Conservation (phyloP, 2,888 invertebrate genomes). For the Electrophaes corylata region DNA sequence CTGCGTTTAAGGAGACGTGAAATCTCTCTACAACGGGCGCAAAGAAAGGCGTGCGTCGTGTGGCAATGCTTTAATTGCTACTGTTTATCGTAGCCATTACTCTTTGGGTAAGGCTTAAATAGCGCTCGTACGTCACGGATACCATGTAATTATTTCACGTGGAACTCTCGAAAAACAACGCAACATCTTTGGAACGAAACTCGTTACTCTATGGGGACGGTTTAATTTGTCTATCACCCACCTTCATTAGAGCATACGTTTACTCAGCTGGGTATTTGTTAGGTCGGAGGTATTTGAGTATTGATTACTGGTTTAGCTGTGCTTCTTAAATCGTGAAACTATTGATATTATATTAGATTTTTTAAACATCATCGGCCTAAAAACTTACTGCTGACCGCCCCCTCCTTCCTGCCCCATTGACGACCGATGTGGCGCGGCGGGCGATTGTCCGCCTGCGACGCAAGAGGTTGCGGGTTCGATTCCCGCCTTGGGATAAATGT, state of each 20-base stretch:
- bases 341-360: no score
- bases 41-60: slow-evolving; percentile 82
- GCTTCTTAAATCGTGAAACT: no score
- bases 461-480: no score
- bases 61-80: slow-evolving; percentile 82
- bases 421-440: no score
- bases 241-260: slow-evolving; percentile 51
- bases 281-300: slow-evolving; percentile 19
- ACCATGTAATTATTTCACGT: slow-evolving; percentile 81
- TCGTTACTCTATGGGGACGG: slow-evolving; percentile 61
- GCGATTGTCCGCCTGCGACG: no score
- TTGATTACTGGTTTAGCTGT: slow-evolving; percentile 14
- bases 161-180: slow-evolving; percentile 76
- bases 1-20: slow-evolving; percentile 4
- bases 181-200: slow-evolving; percentile 55
- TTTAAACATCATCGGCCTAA: no score
- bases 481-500: no score
- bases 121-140: slow-evolving; percentile 78
- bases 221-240: slow-evolving; percentile 72
- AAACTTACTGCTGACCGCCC: no score
- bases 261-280: slow-evolving; percentile 43
- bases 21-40: slow-evolving; percentile 61
- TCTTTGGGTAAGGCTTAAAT: slow-evolving; percentile 79
- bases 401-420: no score
- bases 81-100: slow-evolving; percentile 80